Evolutionary conservation across 2,797 vertebrate species (phyloP), one percentile per base, ranked within the genome.

Genomic region (Notoglanidium macrostoma): DNA sequence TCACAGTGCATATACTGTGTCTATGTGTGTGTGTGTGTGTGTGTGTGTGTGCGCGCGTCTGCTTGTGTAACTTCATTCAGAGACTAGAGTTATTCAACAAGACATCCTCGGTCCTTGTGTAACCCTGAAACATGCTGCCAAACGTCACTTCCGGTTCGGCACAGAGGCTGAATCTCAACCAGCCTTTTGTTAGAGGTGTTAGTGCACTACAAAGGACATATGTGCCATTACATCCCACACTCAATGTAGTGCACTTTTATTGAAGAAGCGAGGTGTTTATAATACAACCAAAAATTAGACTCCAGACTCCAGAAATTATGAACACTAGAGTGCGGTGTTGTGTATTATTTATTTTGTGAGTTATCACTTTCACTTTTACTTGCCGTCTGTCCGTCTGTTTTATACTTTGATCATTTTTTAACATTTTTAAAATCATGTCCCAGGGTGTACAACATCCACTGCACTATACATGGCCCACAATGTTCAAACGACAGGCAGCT

Each of bases 111-210:
- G 51, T 81, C 86, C 77, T 95, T 95, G 93, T 93, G 92, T 95
- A 94, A 95, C 89, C 86, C 55, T 5, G 77, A 85, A 40, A 44
- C 35, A 68, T 14, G 44, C 14, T 44, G 49, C 72, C 0, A 12
- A 0, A 92, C 93, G 92, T 95, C 93, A 95, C 85, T 21, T 96
- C 95, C 95, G 92, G 80, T 40, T 49, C 2, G 32, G 1, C 54
- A 46, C 54, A n/a, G 8, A 8, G 23, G 14, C 5, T 8, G 19
- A 23, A 46, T 46, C 0, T n/a, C 23, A 59, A 61, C 5, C 0
- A 46, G 32, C 35, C 2, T 59, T n/a, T 3, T n/a, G 14, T 59
- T 19, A 0, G 0, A 21, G 0, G 1, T 44, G 0, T 10, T 17
- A 78, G 84, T 11, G 73, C 73, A 65, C 73, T 78, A n/a, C 23